Evolutionary conservation across 2,797 vertebrate species (phyloP).

Genomic region (Pyrocephalus nanus): DNA sequence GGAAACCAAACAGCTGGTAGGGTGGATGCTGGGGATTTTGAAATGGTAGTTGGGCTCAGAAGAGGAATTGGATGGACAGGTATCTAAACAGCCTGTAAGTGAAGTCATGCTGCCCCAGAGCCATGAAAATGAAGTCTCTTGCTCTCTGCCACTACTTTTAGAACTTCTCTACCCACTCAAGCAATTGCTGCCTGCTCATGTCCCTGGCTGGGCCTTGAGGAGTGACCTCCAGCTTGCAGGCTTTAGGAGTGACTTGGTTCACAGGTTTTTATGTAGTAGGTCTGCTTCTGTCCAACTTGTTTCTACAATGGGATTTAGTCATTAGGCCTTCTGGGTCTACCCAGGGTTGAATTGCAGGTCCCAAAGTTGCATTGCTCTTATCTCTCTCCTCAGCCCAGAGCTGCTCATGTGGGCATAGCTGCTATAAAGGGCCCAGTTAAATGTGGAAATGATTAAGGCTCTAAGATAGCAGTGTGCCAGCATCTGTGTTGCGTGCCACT

Average conservation of each 20-base stretch:
- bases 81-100: neutral
- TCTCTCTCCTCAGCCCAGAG: neutral
- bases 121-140: neutral
- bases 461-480: neutral
- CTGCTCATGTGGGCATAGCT: neutral
- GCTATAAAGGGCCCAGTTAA: conserved; percentile 27
- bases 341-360: neutral
- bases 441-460: conserved; percentile 31
- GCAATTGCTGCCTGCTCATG: neutral
- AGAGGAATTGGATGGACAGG: neutral
- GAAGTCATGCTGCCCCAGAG: neutral
- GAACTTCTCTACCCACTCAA: neutral
- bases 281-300: neutral
- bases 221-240: neutral
- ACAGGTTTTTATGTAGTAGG: neutral
- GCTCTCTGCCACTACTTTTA: neutral
- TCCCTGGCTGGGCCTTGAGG: neutral
- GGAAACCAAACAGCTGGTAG: neutral
- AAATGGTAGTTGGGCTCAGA: neutral
- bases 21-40: neutral
- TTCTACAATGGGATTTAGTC: neutral
- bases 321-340: neutral
- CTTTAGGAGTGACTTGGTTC: neutral
- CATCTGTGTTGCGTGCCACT: neutral
- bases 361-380: neutral